These are phyloP conservation scores for Dendrolimus houi DNA, from an alignment of 2,888 invertebrate genomes.

Conservation along the genomic window DNA sequence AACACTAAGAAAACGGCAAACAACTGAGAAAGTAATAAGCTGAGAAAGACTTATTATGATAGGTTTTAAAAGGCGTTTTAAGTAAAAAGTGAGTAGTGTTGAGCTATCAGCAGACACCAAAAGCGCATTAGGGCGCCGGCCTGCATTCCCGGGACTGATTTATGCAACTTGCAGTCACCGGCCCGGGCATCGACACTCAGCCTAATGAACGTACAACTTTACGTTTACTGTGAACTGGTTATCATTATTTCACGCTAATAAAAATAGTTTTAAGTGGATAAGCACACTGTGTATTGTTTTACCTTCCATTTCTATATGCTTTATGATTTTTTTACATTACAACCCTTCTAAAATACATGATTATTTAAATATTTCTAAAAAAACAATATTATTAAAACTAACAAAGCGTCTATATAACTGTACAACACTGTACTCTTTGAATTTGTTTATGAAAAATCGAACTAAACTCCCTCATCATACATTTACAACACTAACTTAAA, in stretches of 20 bases:
- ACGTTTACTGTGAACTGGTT: slow-evolving; percentile 60
- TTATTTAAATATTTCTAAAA: background rate
- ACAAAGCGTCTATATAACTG: no score
- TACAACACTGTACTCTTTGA: no score
- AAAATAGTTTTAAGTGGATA: slow-evolving; percentile 47
- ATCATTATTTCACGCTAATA: slow-evolving; percentile 63
- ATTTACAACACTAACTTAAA: no score
- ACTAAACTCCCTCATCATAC: no score
- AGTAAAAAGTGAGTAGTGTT: slow-evolving; percentile 27
- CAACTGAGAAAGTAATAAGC: no score
- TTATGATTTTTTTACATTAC: background rate
- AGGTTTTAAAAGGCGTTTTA: no score
- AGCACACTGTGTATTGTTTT: slow-evolving; percentile 22
- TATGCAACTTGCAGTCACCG: slow-evolving; percentile 61
- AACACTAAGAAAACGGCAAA: no score
- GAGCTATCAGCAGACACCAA: slow-evolving; percentile 66
- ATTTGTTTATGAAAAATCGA: no score
- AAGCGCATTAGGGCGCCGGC: slow-evolving; percentile 69
- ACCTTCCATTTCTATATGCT: slow-evolving; percentile 19
- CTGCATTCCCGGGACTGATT: slow-evolving; percentile 67
- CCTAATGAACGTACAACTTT: slow-evolving; percentile 67
- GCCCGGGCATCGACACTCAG: slow-evolving; percentile 59
- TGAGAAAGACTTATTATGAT: no score
- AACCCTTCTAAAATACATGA: background rate
- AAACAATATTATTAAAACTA: no score